Evolutionary conservation across 1,140 invertebrate species (phyloP), one percentile per base, ranked within the genome.

Genomic region (Hylaeus volcanicus): DNA sequence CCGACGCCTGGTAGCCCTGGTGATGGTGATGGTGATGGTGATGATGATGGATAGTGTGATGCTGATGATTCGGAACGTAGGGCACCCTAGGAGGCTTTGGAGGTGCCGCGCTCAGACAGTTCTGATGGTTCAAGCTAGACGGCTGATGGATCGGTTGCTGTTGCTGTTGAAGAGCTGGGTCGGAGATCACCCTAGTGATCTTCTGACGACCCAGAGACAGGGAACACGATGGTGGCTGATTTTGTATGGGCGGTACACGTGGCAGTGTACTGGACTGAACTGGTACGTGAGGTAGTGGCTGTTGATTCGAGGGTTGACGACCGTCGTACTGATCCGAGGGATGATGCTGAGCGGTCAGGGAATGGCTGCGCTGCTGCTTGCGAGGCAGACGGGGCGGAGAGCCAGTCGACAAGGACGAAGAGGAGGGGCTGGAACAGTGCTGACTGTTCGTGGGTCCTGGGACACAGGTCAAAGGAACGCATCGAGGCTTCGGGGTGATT

Each of bases 31-130:
- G 89, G 45, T 91, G 89, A 65, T 90, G 90, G 6, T 89, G 91
- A 78, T 92, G 89, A 69, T 92, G 88, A 64, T 88, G 85, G 43
- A 90, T 87, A 12, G 83, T 56, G 26, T 81, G 85, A 5, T 86
- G 86, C 53, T 88, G 89, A 63, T 87, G 89, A 75, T 89, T 91
- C 70, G 77, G 86, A 11, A 83, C 79, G 68, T 87, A 95, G 15
- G 95, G 95, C 71, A 96, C 91, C 77, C 96, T 91, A 48, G 96
- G 95, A 5, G 96, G 96, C 93, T 97, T 97, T 0, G 96, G 96
- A 11, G 96, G 96, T 9, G 96, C 95, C 3, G 90, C 91, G 12
- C 86, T 81, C 61, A 87, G 82, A 0, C 65, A 64, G 1, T 83
- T 85, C 15, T 90, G 91, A 66, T 92, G 90, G 45, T 89, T 89